Base-by-base conservation (phyloP, 2,888 invertebrate genomes). In the Ormyrus rosae region DNA sequence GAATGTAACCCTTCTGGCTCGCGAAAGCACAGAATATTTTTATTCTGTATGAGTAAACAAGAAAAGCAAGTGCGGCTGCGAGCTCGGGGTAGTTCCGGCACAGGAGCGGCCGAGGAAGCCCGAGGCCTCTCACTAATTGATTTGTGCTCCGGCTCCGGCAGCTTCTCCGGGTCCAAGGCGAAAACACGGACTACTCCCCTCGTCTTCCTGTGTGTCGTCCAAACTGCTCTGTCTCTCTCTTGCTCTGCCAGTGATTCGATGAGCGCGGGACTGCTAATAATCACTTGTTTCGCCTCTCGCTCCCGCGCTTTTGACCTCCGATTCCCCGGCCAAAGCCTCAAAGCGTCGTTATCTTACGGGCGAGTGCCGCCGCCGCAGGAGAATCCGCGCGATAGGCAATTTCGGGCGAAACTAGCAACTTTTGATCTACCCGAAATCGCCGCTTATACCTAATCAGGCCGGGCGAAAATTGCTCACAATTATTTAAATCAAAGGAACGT, bases 121-220 rank as follows among this genome's bases (percentile, higher is more conserved):
- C 81, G 84, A 85, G 86, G 86, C 86, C 85, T 84, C 84, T 80
- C 83, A 86, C 87, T 88, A 88, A 88, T 88, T 88, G 88, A 88
- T 88, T 88, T 87, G 88, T 88, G 86, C 87, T 87, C 82, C 86
- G 85, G 86, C 86, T 86, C 84, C 85, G 84, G 85, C 83, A 84
- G 84, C 84, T 84, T 80, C 82, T 83, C 84, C 77, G 80, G 63
- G 75, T 82, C 81, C 81, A 83, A 84, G 84, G 83, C 83, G 84
- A 85, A 86, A 87, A 87, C 86, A 85, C 84, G 61, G 69, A 80
- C 80, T 71, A 73, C 78, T 69, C 79, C 81, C 76, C 81, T 72
- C 69, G 48, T 68, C 58, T 75, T 71, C 68, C 77, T 61, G 67
- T 82, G 78, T 69, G 61, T 68, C n/a, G 9, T 45, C 19, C 13